A percentile compares a stretch with the other conserved stretches of the same genome.
These are phyloP conservation scores for Palythoa caribaeorum DNA, from an alignment of 92 coral and sea anemone species.

Conservation along the genomic window DNA sequence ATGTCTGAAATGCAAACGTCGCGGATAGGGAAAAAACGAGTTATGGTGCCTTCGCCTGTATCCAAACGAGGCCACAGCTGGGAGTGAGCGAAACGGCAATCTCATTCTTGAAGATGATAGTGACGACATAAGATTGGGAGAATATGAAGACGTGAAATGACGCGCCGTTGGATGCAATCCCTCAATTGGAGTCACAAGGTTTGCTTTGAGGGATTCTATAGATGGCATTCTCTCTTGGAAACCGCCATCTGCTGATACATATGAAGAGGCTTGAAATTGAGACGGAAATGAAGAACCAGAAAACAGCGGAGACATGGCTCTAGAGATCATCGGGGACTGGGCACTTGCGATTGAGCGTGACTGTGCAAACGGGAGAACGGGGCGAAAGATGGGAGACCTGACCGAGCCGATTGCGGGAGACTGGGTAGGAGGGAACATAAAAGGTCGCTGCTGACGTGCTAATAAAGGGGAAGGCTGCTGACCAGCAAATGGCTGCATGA, in stretches of 20 bases:
- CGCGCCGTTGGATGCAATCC: constrained; percentile 5
- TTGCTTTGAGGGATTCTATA: constrained; percentile 34
- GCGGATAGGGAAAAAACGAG: constrained; percentile 2
- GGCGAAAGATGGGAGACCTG: constrained; percentile 10
- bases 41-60: constrained; percentile 33
- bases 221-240: constrained; percentile 49
- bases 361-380: constrained; percentile 40
- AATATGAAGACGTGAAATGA: constrained; percentile 2
- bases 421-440: constrained; percentile 29
- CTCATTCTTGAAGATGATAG: constrained; percentile 21
- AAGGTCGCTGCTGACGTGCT: constrained; percentile 51
- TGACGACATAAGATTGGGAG: constrained; percentile 45
- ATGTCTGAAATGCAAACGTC: constrained; percentile 28
- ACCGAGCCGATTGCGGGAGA: constrained; percentile 32
- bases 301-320: constrained; percentile 19
- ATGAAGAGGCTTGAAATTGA: constrained; percentile 35
- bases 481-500: constrained; percentile 28
- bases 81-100: constrained; percentile 21
- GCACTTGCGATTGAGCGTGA: constrained; percentile 31
- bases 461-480: constrained; percentile 31
- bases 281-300: constrained; percentile 6
- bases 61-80: neutral
- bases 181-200: constrained; percentile 33
- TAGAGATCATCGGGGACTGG: constrained; percentile 10
- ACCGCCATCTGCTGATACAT: constrained; percentile 20